Base-by-base conservation (phyloP, 2,113 vertebrate genomes). In the Speoplatyrhinus poulsoni region DNA sequence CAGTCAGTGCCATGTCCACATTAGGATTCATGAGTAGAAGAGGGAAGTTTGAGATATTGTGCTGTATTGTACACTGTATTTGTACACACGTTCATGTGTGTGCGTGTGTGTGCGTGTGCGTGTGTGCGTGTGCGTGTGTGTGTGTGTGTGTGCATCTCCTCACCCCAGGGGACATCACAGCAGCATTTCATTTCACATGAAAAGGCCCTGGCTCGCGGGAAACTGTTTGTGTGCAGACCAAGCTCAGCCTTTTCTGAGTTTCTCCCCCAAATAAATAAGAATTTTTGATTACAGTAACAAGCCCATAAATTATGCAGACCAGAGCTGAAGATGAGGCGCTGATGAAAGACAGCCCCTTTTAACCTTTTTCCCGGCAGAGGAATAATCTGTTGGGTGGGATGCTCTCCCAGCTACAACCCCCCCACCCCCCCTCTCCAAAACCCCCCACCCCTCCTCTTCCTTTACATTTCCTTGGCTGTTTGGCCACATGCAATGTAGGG, bases 271-370 rank as follows among this genome's bases (percentile, higher is more conserved):
- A 87, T 91, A 88, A 92, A 89, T 83, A 87, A 88, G 89, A 93
- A 90, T 92, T 90, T 93, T 91, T 92, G 88, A 93, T 93, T 91
- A 92, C 87, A 92, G 90, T 91, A 92, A 92, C 87, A 86, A 88
- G 85, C 65, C 74, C 78, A 91, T 93, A 87, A 90, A 92, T 93
- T 86, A 93, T 93, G 87, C 89, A 93, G 79, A 58, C 63, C 19
- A 16, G 72, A 70, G 71, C 65, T 72, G 82, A 82, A 68, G 79
- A 87, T 87, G 90, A 87, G 83, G 83, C 85, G 62, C 69, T 54
- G 82, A 87, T 90, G 87, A 91, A 90, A 87, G 90, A 88, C 86
- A 74, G 78, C 75, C 79, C 80, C 79, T 85, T 89, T 86, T 88
- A 92, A 89, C 89, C 85, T 89, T 80, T 86, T 89, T 90, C 80